Percentiles rank a stretch among this genome's conserved stretches.
These are phyloP conservation scores for Dreissena polymorpha DNA, from an alignment of 1,140 invertebrate genomes.

Conservation along the genomic window DNA sequence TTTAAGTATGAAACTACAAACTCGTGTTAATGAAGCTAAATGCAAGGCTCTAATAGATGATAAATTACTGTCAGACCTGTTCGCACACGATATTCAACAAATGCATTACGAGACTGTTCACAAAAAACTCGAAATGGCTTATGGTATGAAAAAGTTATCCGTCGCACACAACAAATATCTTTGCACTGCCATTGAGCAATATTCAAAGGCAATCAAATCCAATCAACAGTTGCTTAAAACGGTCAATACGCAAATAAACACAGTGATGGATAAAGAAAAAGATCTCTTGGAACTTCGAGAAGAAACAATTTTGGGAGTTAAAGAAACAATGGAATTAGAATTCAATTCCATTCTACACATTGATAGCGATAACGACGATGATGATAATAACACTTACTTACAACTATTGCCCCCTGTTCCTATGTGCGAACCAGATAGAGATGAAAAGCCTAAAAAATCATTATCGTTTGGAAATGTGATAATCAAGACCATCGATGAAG, in stretches of 20 bases:
- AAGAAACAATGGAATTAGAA: no score
- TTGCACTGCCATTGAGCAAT: neutral
- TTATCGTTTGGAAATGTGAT: no score
- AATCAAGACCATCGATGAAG: no score
- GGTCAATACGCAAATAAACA: constrained; percentile 8
- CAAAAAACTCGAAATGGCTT: constrained; percentile 19
- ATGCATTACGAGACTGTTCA: constrained; percentile 12
- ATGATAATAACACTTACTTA: no score
- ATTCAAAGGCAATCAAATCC: constrained; percentile 16
- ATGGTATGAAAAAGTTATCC: constrained; percentile 6
- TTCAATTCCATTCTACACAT: no score
- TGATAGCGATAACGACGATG: no score
- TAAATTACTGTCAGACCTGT: constrained; percentile 9
- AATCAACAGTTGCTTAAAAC: constrained; percentile 2
- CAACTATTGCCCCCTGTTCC: no score
- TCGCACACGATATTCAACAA: constrained; percentile 25
- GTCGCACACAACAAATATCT: constrained; percentile 15
- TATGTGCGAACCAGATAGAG: no score
- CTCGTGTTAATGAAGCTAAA: constrained; percentile 18
- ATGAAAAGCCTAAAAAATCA: no score
- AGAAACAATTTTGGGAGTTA: no score
- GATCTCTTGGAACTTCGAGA: constrained; percentile 19
- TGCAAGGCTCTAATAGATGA: constrained; percentile 18
- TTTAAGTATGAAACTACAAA: constrained; percentile 25
- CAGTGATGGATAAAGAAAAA: constrained; percentile 22